Evolutionary conservation across 2,888 invertebrate genomes (phyloP).

Genomic region (Parasteatoda lunata): DNA sequence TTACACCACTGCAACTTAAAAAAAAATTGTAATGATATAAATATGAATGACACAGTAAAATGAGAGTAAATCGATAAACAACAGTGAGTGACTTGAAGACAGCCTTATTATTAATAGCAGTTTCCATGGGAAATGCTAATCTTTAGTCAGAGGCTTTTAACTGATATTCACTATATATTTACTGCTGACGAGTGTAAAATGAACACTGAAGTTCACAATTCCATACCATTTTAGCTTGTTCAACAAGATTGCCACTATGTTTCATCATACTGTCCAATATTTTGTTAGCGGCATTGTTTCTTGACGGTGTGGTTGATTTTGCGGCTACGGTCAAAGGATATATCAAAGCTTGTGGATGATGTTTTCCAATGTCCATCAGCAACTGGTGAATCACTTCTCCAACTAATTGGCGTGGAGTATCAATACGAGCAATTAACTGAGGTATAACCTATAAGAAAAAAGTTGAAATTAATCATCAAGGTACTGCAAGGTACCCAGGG

Average conservation of each 20-base stretch:
- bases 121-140: no score
- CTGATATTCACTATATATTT: no score
- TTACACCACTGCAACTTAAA: no score
- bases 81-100: no score
- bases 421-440: constrained; percentile 97
- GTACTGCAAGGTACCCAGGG: background rate
- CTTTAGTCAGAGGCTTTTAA: no score
- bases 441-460: constrained; percentile 85
- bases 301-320: constrained; percentile 89
- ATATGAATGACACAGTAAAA: no score
- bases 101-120: no score
- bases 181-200: no score
- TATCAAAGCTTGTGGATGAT: constrained; percentile 97
- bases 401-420: constrained; percentile 91
- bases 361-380: constrained; percentile 96
- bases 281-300: constrained; percentile 93
- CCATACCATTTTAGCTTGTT: constrained; percentile 94
- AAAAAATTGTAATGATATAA: no score
- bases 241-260: constrained; percentile 91
- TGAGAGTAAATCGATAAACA: no score
- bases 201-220: background rate
- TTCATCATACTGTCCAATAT: constrained; percentile 96
- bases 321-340: constrained; percentile 98
- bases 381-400: constrained; percentile 93
- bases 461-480: background rate